Evolutionary conservation across 2,113 vertebrate genomes (phyloP).

Genomic region (Circaetus gallicus): DNA sequence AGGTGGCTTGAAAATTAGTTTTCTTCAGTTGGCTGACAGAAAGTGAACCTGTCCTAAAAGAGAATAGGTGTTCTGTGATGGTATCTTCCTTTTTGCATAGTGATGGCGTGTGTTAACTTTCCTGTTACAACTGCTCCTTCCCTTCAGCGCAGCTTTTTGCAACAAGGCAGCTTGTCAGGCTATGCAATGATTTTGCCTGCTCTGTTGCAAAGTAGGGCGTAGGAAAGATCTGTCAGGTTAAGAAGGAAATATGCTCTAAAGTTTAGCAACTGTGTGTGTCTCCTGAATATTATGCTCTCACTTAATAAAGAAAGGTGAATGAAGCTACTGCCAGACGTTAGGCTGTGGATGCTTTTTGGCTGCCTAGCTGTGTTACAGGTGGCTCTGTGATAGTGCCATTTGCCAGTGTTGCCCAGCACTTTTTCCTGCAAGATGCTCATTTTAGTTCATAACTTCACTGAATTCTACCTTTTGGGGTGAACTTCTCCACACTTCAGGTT

Average conservation of each 20-base stretch:
- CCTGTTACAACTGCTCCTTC: neutral
- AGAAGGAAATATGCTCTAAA: neutral
- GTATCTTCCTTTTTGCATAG: neutral
- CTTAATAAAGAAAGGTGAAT: neutral
- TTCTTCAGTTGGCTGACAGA: neutral
- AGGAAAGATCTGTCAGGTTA: neutral
- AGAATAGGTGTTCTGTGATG: neutral
- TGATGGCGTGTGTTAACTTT: neutral
- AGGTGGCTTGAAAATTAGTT: neutral
- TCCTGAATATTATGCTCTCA: neutral
- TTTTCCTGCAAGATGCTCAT: rapidly evolving
- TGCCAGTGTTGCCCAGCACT: neutral
- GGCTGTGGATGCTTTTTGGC: neutral
- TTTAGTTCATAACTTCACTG: neutral
- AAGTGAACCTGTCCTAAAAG: neutral
- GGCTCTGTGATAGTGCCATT: neutral
- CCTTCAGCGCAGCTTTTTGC: neutral
- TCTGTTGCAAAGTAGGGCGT: neutral
- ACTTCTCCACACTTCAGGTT: neutral
- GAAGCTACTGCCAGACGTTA: neutral
- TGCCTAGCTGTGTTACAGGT: neutral
- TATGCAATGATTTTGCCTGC: neutral
- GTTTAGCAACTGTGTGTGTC: neutral
- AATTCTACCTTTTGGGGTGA: neutral
- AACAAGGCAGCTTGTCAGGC: neutral